Percentiles rank a stretch among this genome's conserved stretches.
Evolutionary conservation across 1,140 invertebrate species (phyloP).

Genomic region (Achroia grisella): DNA sequence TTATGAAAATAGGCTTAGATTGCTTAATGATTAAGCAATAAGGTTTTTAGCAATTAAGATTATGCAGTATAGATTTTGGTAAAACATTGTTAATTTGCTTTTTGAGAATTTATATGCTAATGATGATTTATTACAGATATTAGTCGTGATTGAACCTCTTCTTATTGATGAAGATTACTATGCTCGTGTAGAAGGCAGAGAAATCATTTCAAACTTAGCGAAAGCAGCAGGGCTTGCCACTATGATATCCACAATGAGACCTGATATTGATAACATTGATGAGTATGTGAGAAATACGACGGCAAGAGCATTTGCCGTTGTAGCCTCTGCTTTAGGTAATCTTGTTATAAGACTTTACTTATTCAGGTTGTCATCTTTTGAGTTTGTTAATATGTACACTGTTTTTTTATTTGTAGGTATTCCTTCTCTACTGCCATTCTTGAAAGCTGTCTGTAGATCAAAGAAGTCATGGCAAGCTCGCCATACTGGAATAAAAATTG

Average conservation of each 20-base stretch:
- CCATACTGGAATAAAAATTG: constrained; percentile 99
- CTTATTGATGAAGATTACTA: constrained; percentile 99
- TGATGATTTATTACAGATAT: constrained; percentile 76
- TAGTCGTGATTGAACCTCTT: constrained; percentile 99
- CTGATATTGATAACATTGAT: constrained; percentile 99
- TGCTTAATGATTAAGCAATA: too few species aligned
- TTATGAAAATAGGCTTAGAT: too few species aligned
- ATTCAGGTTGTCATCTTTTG: not conserved
- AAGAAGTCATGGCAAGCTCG: constrained; percentile 99
- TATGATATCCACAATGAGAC: constrained; percentile 99
- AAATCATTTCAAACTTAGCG: constrained; percentile 99
- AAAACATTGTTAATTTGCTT: too few species aligned
- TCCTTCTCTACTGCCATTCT: constrained; percentile 96
- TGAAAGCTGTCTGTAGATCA: constrained; percentile 99
- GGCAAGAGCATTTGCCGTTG: constrained; percentile 98
- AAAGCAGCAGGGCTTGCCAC: constrained; percentile 99
- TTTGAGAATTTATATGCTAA: constrained; percentile 3
- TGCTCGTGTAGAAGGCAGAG: constrained; percentile 98
- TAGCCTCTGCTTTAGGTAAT: constrained; percentile 95
- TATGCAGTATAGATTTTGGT: too few species aligned
- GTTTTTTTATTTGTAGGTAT: constrained; percentile 75
- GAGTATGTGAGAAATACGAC: constrained; percentile 99
- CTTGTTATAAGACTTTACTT: not conserved
- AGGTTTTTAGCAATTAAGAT: too few species aligned
- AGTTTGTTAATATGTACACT: too few species aligned